These are phyloP conservation scores for Himalopsyche japonica DNA, from an alignment of 2,888 invertebrate genomes.

Conservation along the genomic window DNA sequence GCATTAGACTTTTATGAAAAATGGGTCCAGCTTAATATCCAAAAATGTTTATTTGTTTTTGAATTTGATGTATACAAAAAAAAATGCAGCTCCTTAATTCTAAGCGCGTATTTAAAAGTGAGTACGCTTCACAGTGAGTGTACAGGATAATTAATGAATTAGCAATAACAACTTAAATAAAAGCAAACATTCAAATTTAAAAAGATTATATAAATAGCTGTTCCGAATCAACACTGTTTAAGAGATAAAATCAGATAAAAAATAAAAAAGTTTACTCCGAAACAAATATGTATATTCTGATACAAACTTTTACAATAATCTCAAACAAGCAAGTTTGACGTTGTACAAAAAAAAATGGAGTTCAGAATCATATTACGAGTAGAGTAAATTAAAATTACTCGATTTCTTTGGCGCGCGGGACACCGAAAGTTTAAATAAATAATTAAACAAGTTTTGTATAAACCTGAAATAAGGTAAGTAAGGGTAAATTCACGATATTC, in stretches of 20 bases:
- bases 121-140: no score
- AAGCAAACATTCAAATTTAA: no score
- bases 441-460: background rate
- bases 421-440: background rate
- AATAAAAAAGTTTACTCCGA: background rate
- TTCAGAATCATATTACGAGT: background rate
- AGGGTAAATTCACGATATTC: background rate
- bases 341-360: background rate
- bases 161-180: no score
- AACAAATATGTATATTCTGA: background rate
- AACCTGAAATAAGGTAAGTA: background rate
- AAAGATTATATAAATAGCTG: no score
- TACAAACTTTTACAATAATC: background rate
- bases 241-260: no score
- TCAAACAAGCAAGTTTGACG: background rate
- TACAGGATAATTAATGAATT: no score
- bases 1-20: no score
- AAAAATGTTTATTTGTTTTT: no score
- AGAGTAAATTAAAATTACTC: background rate
- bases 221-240: background rate
- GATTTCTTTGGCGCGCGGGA: background rate
- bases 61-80: no score
- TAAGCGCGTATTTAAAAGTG: no score
- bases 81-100: no score
- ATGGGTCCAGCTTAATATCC: no score